These are phyloP conservation scores for Chaenocephalus aceratus DNA, from an alignment of 2,113 vertebrate species.

Conservation along the genomic window DNA sequence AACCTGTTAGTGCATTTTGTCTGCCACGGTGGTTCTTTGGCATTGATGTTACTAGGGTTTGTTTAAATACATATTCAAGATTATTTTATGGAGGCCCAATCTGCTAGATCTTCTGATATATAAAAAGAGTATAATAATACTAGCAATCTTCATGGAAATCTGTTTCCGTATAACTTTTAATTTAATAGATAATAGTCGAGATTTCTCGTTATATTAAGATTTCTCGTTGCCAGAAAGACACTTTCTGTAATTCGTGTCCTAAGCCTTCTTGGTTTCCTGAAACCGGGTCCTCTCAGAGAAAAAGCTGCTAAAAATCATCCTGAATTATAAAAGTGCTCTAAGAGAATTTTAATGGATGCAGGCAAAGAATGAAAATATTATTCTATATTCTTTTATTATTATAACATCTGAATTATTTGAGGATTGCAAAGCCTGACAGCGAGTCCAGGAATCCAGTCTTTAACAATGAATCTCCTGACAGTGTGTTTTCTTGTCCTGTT, in stretches of 20 bases:
- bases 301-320: neutral
- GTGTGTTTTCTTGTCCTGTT: conserved; percentile 39
- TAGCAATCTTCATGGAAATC: too few relatives aligned
- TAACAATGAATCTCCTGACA: neutral
- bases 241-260: neutral
- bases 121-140: too few relatives aligned
- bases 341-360: neutral
- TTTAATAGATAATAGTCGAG: neutral
- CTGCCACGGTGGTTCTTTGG: too few relatives aligned
- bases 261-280: neutral
- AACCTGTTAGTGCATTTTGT: neutral
- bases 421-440: neutral
- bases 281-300: neutral
- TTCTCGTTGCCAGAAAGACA: neutral
- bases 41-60: neutral
- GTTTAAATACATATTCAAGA: neutral
- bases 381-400: neutral
- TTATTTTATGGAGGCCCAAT: neutral
- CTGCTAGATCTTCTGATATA: neutral
- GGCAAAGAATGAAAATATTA: neutral
- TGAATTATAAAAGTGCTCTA: neutral
- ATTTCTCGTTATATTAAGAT: neutral
- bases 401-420: fast-evolving
- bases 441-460: conserved; percentile 31
- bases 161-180: too few relatives aligned